A percentile compares a stretch with the other conserved stretches of the same genome.
phyloP scores from a whole-genome alignment of 2,113 vertebrate genomes.

The Parus major region DNA sequence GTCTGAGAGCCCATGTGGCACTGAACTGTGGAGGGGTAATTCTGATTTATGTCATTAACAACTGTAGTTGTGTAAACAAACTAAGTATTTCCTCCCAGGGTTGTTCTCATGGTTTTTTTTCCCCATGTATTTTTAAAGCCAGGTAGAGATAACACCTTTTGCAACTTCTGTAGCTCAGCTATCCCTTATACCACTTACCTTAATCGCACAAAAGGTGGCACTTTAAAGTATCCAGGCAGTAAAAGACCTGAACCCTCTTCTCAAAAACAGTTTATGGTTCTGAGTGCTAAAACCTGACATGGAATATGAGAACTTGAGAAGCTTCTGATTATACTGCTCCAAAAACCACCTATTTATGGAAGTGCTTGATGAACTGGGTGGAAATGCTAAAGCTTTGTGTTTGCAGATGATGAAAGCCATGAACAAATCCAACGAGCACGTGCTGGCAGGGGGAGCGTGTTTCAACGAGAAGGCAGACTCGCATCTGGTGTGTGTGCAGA shows the following conservation, averaged over 20 bases:
- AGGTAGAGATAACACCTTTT: not conserved
- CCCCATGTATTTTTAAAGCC: not conserved
- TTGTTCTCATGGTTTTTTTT: not conserved
- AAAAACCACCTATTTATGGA: not conserved
- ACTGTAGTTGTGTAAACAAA: not conserved
- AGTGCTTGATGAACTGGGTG: not conserved
- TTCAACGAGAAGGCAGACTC: slow-evolving; percentile 97
- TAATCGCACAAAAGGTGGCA: not conserved
- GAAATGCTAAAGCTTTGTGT: not conserved
- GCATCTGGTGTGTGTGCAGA: slow-evolving; percentile 96
- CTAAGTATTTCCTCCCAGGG: not conserved
- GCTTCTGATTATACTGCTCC: not conserved
- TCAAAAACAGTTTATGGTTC: not conserved
- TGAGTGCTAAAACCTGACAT: not conserved
- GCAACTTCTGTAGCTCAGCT: not conserved
- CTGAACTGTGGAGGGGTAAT: not conserved
- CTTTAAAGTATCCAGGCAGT: not conserved
- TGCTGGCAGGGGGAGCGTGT: slow-evolving; percentile 93
- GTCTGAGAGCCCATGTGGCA: not conserved
- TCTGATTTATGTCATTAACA: not conserved
- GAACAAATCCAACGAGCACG: slow-evolving; percentile 99
- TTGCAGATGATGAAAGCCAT: slow-evolving; percentile 98
- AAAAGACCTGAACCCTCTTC: not conserved
- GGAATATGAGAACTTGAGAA: not conserved
- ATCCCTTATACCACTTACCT: not conserved